These are phyloP conservation scores for Eubucco bourcierii DNA, from an alignment of 2,113 vertebrate genomes.

Conservation along the genomic window DNA sequence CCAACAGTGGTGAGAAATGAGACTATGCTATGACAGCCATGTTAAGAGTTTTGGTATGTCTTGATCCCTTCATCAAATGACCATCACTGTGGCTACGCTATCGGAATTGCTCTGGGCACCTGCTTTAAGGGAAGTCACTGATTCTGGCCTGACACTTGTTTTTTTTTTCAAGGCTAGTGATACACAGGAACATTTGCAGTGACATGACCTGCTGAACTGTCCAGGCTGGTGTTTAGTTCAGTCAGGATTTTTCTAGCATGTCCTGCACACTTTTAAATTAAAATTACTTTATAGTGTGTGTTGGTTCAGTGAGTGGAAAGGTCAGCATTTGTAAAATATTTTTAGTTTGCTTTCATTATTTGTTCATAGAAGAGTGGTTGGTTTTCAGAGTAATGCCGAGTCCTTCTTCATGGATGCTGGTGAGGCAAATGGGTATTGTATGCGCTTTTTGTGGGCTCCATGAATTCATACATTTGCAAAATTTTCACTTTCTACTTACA, in stretches of 20 bases:
- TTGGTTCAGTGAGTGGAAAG: background rate
- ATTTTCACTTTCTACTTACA: background rate
- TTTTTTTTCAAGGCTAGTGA: background rate
- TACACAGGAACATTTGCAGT: background rate
- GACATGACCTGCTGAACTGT: background rate
- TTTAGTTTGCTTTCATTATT: background rate
- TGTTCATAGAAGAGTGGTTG: background rate
- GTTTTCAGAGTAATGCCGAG: background rate
- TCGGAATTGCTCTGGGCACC: background rate
- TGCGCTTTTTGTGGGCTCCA: background rate
- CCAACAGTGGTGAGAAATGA: background rate
- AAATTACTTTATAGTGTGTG: background rate
- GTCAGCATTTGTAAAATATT: background rate
- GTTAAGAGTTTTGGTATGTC: background rate
- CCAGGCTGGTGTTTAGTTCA: background rate
- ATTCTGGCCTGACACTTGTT: background rate
- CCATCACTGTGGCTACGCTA: rapidly evolving
- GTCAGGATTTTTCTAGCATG: background rate
- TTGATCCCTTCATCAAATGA: background rate
- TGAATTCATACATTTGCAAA: background rate
- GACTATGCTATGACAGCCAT: background rate
- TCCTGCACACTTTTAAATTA: background rate
- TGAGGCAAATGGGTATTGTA: background rate
- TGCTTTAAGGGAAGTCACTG: background rate
- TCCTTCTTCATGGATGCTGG: background rate